These are phyloP conservation scores for Idris sp. DNA, from an alignment of 1,140 invertebrate genomes.

Conservation along the genomic window DNA sequence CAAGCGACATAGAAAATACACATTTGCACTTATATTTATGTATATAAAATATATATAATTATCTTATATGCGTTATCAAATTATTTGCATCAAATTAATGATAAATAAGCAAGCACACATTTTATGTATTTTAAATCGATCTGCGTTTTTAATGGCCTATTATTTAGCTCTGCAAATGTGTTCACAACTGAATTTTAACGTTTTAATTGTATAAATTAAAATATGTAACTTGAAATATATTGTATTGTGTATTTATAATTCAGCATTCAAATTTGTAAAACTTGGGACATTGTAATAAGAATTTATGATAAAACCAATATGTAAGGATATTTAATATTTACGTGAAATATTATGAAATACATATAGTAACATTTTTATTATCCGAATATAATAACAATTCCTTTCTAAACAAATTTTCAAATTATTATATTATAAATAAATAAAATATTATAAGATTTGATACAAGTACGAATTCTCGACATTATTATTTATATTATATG, in stretches of 20 bases:
- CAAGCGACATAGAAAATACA: slow-evolving; percentile 49
- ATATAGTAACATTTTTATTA: slow-evolving; percentile 12
- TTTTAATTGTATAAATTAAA: slow-evolving; percentile 11
- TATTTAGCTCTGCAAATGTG: slow-evolving; percentile 42
- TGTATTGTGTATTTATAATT: slow-evolving; percentile 23
- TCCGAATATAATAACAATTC: too few species aligned
- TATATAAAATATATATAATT: slow-evolving; percentile 49
- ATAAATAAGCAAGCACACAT: slow-evolving; percentile 33
- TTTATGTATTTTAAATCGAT: slow-evolving; percentile 37
- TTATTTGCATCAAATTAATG: slow-evolving; percentile 30
- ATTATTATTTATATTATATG: too few species aligned
- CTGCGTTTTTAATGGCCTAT: slow-evolving; percentile 40
- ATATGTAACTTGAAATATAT: slow-evolving; percentile 10
- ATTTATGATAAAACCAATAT: slow-evolving; percentile 26
- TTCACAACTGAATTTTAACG: slow-evolving; percentile 41
- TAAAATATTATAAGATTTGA: too few species aligned
- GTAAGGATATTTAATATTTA: slow-evolving; percentile 16
- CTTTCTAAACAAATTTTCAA: too few species aligned
- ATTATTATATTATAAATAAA: too few species aligned
- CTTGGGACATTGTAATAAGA: slow-evolving; percentile 13
- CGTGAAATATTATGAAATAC: slow-evolving; percentile 22
- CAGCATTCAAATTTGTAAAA: slow-evolving; percentile 31
- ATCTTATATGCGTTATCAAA: slow-evolving; percentile 32
- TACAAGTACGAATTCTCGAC: too few species aligned
- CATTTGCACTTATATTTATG: slow-evolving; percentile 51